Evolutionary conservation across 1,140 invertebrate genomes (phyloP).

Genomic region (Schlechtendalia chinensis): DNA sequence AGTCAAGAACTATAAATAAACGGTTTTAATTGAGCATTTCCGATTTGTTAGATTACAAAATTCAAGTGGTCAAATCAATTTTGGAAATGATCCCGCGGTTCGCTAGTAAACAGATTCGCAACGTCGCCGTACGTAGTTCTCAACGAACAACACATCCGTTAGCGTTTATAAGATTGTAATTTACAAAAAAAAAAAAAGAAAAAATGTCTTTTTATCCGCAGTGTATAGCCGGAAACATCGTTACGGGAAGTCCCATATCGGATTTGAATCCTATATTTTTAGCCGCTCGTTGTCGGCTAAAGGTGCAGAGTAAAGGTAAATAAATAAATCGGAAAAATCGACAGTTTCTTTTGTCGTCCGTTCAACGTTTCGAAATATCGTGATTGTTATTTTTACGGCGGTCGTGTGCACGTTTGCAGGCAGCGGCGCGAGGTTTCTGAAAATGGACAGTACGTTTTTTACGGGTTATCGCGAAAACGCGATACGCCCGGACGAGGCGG

Average conservation of each 20-base stretch:
- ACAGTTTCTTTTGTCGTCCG: background rate
- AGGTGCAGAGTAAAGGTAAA: slow-evolving; percentile 58
- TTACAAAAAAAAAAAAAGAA: too few relatives aligned
- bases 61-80: slow-evolving; percentile 71
- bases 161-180: background rate
- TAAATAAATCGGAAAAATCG: background rate
- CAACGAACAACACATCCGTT: background rate
- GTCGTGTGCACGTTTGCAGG: slow-evolving; percentile 45
- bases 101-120: slow-evolving; percentile 91
- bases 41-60: slow-evolving; percentile 60
- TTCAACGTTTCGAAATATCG: background rate
- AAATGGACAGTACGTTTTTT: slow-evolving; percentile 84
- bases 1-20: background rate
- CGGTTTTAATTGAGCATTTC: background rate
- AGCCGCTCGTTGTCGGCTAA: slow-evolving; percentile 65
- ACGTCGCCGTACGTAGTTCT: slow-evolving; percentile 64
- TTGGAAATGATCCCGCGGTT: slow-evolving; percentile 90
- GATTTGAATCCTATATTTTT: slow-evolving; percentile 92
- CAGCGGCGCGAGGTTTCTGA: slow-evolving; percentile 63
- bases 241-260: slow-evolving; percentile 93
- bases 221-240: slow-evolving; percentile 82
- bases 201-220: background rate
- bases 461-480: slow-evolving; percentile 80
- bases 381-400: background rate
- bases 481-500: slow-evolving; percentile 73